These are phyloP conservation scores for Hipparchia semele DNA, from an alignment of 2,888 invertebrate genomes.

Conservation along the genomic window DNA sequence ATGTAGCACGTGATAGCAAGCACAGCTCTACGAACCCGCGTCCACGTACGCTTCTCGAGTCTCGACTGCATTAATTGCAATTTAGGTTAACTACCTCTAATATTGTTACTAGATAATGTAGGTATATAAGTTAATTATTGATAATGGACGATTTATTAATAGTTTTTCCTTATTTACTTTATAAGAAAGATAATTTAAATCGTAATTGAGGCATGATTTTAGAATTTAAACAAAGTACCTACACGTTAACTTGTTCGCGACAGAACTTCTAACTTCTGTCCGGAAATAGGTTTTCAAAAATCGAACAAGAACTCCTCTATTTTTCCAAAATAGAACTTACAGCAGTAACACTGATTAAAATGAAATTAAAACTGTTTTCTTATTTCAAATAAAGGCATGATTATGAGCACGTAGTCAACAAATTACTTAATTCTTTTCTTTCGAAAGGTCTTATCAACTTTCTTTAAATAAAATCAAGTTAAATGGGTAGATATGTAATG, in stretches of 20 bases:
- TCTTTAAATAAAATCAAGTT: neutral
- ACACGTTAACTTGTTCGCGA: no score
- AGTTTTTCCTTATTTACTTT: conserved; percentile 47
- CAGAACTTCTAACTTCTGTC: no score
- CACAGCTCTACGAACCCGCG: conserved; percentile 45
- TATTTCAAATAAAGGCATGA: conserved; percentile 10
- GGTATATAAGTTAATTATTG: conserved; percentile 40
- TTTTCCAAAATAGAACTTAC: no score
- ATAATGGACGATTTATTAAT: conserved; percentile 39
- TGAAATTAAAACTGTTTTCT: no score
- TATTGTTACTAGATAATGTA: conserved; percentile 42
- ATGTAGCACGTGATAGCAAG: neutral
- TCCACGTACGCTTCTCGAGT: conserved; percentile 57
- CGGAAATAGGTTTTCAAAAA: no score
- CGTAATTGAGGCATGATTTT: no score
- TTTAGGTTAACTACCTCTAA: conserved; percentile 58
- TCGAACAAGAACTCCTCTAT: no score
- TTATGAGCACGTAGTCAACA: conserved; percentile 33
- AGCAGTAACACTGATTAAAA: no score
- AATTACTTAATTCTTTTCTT: neutral
- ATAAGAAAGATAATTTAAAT: neutral
- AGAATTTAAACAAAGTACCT: no score
- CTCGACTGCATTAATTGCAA: conserved; percentile 48
- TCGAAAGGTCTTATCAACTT: neutral
- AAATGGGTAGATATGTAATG: neutral